These are phyloP conservation scores for Drosophila sproati DNA, from an alignment of 1,140 invertebrate genomes.

Conservation along the genomic window DNA sequence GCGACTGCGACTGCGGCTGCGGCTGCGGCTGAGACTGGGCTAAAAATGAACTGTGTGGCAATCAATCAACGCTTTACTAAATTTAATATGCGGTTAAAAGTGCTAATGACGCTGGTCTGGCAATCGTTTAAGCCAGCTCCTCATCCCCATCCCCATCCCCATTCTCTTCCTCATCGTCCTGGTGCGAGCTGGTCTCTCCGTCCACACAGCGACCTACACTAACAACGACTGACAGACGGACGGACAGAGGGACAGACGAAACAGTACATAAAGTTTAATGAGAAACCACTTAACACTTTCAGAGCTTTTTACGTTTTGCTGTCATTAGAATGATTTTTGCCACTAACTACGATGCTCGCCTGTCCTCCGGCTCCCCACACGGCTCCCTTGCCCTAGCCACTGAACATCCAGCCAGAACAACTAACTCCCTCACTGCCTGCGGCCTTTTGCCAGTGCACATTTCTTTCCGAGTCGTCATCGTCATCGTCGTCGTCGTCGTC, in stretches of 20 bases:
- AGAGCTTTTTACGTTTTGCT: constrained; percentile 80
- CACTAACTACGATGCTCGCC: constrained; percentile 70
- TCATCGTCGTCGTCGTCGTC: constrained; percentile 10
- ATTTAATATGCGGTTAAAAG: constrained; percentile 84
- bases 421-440: constrained; percentile 46
- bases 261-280: constrained; percentile 84
- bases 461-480: constrained; percentile 62
- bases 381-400: neutral
- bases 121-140: constrained; percentile 65
- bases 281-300: constrained; percentile 84
- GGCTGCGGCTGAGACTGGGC: constrained; percentile 21
- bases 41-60: constrained; percentile 57
- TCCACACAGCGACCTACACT: constrained; percentile 43
- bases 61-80: constrained; percentile 78
- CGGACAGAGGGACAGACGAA: constrained; percentile 25
- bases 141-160: neutral
- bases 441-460: constrained; percentile 59
- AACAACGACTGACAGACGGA: constrained; percentile 19
- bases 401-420: neutral
- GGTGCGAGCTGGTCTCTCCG: constrained; percentile 22
- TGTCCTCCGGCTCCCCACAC: neutral
- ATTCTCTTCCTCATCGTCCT: constrained; percentile 20
- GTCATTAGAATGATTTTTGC: constrained; percentile 84
- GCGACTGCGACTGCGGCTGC: neutral
- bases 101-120: constrained; percentile 79